Base-by-base conservation (phyloP, 1,140 invertebrate genomes). In the Calosoma granatense region DNA sequence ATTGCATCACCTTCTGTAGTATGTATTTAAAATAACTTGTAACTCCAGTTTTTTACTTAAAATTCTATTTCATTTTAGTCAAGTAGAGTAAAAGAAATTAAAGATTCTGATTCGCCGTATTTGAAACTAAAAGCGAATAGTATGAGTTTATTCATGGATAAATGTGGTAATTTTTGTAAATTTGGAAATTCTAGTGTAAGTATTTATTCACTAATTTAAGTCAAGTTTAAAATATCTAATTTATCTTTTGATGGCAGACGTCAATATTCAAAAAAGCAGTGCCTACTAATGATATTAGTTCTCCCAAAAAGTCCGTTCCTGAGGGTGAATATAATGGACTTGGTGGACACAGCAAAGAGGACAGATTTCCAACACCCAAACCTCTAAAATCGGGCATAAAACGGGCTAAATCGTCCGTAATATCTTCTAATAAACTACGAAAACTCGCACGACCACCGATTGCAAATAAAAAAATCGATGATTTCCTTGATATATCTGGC, bases 291-390 rank as follows among this genome's bases (percentile, higher is more conserved):
- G 23, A 55, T 4, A 26, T 60, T 9, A 30, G 9, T 47, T 17
- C 6, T 47, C 15, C 6, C 41, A 6, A 11, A 47, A 47, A 47
- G 4, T 47, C 41, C 3, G 15, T 47, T 47, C 9, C 41, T 3
- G 26, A 30, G 14, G 26, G 26, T 6, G 17, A 12, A 12, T 67
- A 66, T 56, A 56, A 67, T 54, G 65, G 65, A 30, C 58, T 66
- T 19, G 65, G 65, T 9, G 64, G 64, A 4, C 61, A 65, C n/a
- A 61, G 47, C 20, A 67, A 63, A 59, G 63, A 62, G n/a, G 65
- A 66, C 39, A 52, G 56, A 30, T 66, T 57, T 58, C 64, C 65
- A 21, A 43, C 51, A 14, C 57, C 59, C 12, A 58, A 59, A 17
- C 47, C 20, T 26, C n/a, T n/a, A n/a, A 41, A 30, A 19, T 52